Conservation (phyloP, 2,888 invertebrate species). For the Orthosia gracilis region DNA sequence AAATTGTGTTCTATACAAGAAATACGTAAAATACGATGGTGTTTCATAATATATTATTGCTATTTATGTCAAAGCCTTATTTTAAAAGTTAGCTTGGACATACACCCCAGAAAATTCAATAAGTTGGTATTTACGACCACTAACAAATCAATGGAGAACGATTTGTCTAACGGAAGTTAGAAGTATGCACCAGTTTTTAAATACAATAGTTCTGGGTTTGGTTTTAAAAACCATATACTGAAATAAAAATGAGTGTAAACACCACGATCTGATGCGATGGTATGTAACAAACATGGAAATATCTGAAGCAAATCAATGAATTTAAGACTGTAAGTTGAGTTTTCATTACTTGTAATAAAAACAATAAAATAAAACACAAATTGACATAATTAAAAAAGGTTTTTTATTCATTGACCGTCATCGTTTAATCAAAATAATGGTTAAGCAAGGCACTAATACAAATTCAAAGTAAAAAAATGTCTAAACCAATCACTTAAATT, state of each 20-base stretch:
- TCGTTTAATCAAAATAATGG: slow-evolving; percentile 22
- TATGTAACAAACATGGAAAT: slow-evolving; percentile 13
- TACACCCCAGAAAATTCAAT: slow-evolving; percentile 5
- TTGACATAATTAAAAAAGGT: slow-evolving; percentile 24
- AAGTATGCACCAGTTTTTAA: slow-evolving; percentile 19
- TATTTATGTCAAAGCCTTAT: slow-evolving; percentile 26
- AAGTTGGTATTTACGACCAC: slow-evolving; percentile 15
- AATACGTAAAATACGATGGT: slow-evolving; percentile 14
- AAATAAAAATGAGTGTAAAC: slow-evolving; percentile 14
- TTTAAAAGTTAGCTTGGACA: slow-evolving; percentile 23
- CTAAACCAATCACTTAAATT: slow-evolving; percentile 17
- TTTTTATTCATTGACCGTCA: slow-evolving; percentile 27
- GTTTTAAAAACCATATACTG: slow-evolving; percentile 13
- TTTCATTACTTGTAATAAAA: slow-evolving; percentile 24
- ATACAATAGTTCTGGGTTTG: slow-evolving; percentile 11
- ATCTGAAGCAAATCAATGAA: slow-evolving; percentile 11
- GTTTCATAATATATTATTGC: slow-evolving; percentile 22
- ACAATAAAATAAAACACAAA: slow-evolving; percentile 29
- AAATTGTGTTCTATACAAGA: slow-evolving; percentile 9
- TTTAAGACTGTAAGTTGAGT: slow-evolving; percentile 17
- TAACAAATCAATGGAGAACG: slow-evolving; percentile 19
- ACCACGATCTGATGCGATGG: slow-evolving; percentile 12
- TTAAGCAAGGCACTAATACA: slow-evolving; percentile 21
- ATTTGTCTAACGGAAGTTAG: slow-evolving; percentile 17
- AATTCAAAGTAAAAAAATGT: slow-evolving; percentile 19